phyloP scores from a whole-genome alignment of 2,113 vertebrate genomes.

The Myotis davidii region DNA sequence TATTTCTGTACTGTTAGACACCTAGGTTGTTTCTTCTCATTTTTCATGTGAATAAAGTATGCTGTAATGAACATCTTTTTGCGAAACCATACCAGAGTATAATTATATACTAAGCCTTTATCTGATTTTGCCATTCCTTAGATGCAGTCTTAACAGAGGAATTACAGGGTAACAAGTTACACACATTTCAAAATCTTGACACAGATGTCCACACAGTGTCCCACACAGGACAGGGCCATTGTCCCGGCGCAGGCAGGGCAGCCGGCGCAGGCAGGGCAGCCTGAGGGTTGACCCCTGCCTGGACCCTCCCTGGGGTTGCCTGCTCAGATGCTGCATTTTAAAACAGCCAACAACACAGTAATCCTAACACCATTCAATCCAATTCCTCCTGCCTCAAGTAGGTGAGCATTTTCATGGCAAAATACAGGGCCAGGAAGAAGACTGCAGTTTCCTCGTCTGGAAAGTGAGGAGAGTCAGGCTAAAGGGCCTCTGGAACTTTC shows the following conservation, averaged over 20 bases:
- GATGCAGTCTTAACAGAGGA: not conserved
- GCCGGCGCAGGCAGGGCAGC: accelerated
- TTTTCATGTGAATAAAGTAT: not conserved
- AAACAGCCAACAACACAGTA: not conserved
- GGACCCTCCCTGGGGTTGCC: accelerated
- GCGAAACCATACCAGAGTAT: not conserved
- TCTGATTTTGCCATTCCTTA: constrained; percentile 27
- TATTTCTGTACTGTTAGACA: not conserved
- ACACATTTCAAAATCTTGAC: not conserved
- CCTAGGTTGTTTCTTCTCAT: not conserved
- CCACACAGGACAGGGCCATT: not conserved
- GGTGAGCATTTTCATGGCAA: not conserved
- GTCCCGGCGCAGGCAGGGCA: not conserved
- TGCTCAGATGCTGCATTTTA: not conserved
- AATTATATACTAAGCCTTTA: not conserved
- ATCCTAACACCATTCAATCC: not conserved
- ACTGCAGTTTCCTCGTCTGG: not conserved
- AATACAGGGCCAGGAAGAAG: not conserved
- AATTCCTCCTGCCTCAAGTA: not conserved
- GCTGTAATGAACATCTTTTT: constrained; percentile 33
- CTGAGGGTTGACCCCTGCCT: too few relatives aligned
- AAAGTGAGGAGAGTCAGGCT: not conserved
- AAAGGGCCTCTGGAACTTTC: not conserved
- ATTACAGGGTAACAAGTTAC: not conserved
- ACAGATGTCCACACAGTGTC: not conserved